phyloP scores from a whole-genome alignment of 2,888 invertebrate genomes.

The Lochmaea capreae region DNA sequence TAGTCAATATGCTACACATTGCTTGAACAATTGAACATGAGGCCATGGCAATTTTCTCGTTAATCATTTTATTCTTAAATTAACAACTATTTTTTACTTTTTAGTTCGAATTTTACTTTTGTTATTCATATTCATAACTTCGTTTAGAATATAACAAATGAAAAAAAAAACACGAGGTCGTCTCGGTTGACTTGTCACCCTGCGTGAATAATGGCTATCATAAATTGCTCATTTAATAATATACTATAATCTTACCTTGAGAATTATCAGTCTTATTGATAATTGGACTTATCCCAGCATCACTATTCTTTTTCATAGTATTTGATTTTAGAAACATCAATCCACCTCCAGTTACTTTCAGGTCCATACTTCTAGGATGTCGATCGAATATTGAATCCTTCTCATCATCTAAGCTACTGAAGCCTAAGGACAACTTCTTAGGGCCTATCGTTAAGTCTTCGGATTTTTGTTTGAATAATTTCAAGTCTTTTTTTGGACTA shows the following conservation, averaged over 20 bases:
- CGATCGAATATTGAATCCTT: slow-evolving; percentile 57
- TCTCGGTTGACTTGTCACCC: too few species aligned
- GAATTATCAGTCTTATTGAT: slow-evolving; percentile 33
- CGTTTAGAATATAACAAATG: too few species aligned
- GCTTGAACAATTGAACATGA: too few species aligned
- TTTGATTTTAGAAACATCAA: slow-evolving; percentile 74
- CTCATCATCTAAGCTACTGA: slow-evolving; percentile 62
- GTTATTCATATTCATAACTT: too few species aligned
- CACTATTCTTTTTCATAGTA: slow-evolving; percentile 55
- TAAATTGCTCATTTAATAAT: too few species aligned
- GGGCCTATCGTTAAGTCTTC: slow-evolving; percentile 59
- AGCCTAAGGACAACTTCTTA: slow-evolving; percentile 58
- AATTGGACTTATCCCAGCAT: slow-evolving; percentile 44
- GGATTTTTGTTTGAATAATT: slow-evolving; percentile 61
- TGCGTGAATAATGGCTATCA: too few species aligned
- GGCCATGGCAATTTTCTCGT: too few species aligned
- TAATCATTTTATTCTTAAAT: too few species aligned
- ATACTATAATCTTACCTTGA: slow-evolving; percentile 38
- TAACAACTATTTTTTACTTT: too few species aligned
- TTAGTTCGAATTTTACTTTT: too few species aligned
- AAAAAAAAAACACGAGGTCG: too few species aligned
- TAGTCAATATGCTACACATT: too few species aligned
- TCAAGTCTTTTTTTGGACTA: slow-evolving; percentile 56
- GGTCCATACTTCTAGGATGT: slow-evolving; percentile 61
- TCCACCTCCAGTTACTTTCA: slow-evolving; percentile 69